Conservation (phyloP, 2,888 invertebrate species). For the Sussaba pulchella region DNA sequence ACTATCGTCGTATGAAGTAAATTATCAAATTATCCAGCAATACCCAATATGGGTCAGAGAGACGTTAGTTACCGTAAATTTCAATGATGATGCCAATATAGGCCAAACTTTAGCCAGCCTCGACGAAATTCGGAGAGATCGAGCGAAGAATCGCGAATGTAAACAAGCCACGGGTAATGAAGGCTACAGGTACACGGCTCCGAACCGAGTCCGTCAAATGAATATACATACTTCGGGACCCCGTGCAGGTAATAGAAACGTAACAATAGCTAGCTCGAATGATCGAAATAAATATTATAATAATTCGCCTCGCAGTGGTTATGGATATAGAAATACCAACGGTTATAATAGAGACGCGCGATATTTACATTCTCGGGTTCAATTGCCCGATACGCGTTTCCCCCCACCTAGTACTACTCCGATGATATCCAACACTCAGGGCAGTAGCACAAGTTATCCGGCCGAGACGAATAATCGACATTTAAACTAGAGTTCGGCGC, state of each 20-base stretch:
- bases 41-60: conserved; percentile 23
- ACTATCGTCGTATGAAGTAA: conserved; percentile 32
- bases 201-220: neutral
- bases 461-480: neutral
- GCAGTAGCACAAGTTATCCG: neutral
- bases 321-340: no score
- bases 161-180: neutral
- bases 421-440: neutral
- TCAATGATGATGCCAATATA: neutral
- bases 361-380: neutral
- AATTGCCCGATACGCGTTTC: conserved; percentile 11
- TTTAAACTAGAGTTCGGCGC: conserved; percentile 26
- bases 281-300: neutral
- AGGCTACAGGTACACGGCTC: neutral
- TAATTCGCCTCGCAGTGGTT: neutral
- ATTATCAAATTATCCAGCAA: conserved; percentile 35
- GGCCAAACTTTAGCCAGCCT: conserved; percentile 21
- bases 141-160: neutral
- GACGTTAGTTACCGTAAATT: conserved; percentile 31
- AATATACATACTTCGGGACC: neutral
- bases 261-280: neutral
- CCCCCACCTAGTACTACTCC: conserved; percentile 1
- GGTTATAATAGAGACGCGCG: neutral
- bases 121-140: conserved; percentile 1
- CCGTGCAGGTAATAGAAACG: neutral